A percentile compares a stretch with the other conserved stretches of the same genome.
Evolutionary conservation across 1,140 invertebrate species (phyloP).

Genomic region (Tetragonula clypearis): DNA sequence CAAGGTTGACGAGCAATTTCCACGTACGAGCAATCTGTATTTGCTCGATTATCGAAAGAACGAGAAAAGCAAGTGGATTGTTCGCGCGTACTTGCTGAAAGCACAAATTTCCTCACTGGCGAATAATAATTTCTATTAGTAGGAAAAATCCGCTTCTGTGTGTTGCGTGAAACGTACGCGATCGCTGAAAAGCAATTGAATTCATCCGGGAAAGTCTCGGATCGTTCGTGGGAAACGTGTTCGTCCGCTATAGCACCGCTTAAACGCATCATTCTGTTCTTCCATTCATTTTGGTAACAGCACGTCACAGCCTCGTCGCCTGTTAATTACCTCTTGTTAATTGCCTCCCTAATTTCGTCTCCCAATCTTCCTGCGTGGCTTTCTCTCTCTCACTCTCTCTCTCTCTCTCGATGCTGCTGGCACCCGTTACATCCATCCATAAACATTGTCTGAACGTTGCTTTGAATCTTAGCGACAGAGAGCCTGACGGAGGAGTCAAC

Average conservation of each 20-base stretch:
- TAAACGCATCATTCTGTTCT: neutral
- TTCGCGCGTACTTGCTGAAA: too few species aligned
- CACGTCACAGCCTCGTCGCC: neutral
- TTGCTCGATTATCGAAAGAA: too few species aligned
- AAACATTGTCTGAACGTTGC: slow-evolving; percentile 1
- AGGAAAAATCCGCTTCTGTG: too few species aligned
- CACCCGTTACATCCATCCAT: neutral
- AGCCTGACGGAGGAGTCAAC: neutral
- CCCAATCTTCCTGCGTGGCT: neutral
- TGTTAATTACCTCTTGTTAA: neutral
- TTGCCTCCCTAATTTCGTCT: neutral
- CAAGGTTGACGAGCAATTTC: neutral
- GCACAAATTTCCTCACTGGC: too few species aligned
- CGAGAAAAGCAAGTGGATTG: too few species aligned
- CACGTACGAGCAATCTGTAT: neutral
- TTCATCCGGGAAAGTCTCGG: neutral
- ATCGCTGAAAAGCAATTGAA: too few species aligned
- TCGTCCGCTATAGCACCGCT: neutral
- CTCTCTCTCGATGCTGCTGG: neutral
- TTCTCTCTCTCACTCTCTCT: neutral
- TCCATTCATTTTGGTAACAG: neutral
- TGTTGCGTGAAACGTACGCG: too few species aligned
- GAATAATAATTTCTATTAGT: too few species aligned
- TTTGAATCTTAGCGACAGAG: slow-evolving; percentile 42
- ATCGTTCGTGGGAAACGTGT: neutral